phyloP scores from a whole-genome alignment of 1,140 invertebrate species.

The Linepithema humile region DNA sequence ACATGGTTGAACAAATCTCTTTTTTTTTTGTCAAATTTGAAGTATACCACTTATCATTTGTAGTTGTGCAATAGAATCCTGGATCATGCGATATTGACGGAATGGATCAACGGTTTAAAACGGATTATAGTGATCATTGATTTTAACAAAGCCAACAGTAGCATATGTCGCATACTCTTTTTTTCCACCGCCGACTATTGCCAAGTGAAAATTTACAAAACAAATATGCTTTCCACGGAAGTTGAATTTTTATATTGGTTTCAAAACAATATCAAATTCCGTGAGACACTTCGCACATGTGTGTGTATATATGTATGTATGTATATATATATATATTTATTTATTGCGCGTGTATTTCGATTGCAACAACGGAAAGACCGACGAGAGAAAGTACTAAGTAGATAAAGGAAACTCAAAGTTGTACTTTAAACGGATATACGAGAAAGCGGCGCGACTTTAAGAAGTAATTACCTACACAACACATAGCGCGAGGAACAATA shows the following conservation, averaged over 20 bases:
- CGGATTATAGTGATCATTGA: slow-evolving; percentile 41
- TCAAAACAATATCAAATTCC: too few relatives aligned
- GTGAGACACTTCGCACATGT: too few relatives aligned
- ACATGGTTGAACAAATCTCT: slow-evolving; percentile 2
- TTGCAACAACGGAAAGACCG: too few relatives aligned
- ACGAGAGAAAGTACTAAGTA: too few relatives aligned
- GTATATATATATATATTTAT: too few relatives aligned
- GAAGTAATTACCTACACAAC: too few relatives aligned
- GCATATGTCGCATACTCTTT: neutral
- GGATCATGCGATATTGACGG: slow-evolving; percentile 7
- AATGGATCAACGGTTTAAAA: slow-evolving; percentile 17
- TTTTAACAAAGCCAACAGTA: slow-evolving; percentile 8
- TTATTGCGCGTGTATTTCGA: too few relatives aligned
- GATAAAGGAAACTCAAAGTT: too few relatives aligned
- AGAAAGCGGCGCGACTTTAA: too few relatives aligned
- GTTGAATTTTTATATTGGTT: neutral
- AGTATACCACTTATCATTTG: slow-evolving; percentile 7
- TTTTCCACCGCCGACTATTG: neutral
- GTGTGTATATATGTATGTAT: too few relatives aligned
- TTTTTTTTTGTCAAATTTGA: slow-evolving; percentile 20
- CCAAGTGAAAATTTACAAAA: neutral
- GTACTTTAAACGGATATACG: too few relatives aligned
- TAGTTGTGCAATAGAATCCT: neutral
- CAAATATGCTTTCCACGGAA: neutral
- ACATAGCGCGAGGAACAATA: too few relatives aligned